Base-by-base conservation (phyloP, 2,888 invertebrate genomes). In the Escarpia spicata region DNA sequence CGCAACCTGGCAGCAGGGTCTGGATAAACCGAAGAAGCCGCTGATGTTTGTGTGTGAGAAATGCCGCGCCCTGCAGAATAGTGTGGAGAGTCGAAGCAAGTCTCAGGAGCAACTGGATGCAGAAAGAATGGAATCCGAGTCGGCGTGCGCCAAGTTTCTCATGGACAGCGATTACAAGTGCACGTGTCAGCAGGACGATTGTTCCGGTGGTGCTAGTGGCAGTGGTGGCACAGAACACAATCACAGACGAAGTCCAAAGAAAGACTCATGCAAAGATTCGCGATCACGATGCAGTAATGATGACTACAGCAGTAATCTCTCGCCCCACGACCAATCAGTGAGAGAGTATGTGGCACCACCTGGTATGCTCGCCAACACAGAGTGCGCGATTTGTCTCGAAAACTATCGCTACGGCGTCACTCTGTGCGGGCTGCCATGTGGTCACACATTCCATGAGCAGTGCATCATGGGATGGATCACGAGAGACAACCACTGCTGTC, bases 341-440 rank as follows among this genome's bases (percentile, higher is more conserved):
- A 52, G 52, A 12, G 75, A 75, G 26, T 75, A 75, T n/a, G 75
- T 75, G 37, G 93, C 95, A 92, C 96, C 96, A 15, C 92, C 93
- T 12, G 96, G 96, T 3, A 96, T 96, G 95, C 94, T 97, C 43
- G 95, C 95, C 37, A 95, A 95, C 45, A 95, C 95, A 52, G 97
- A 97, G 92, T 97, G 97, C 95, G 97, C 97, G 92, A 97, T 97
- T 91, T 97, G 97, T 95, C 95, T 97, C 93, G 97, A 97, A 75
- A 94, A 95, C 44, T 97, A 97, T 94, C 93, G 94, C 43, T 94
- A 94, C 75, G 96, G 96, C 10, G 95, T 96, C 6, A 92, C 96
- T 37, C 94, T 97, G 60, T 97, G 97, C 94, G 97, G 97, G 2
- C 95, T 97, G 92, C 97, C 97, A 1, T 97, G 97, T 95, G 96